Evolutionary conservation across 2,113 vertebrate species (phyloP), one percentile per base, ranked within the genome.

Genomic region (Abramis brama): DNA sequence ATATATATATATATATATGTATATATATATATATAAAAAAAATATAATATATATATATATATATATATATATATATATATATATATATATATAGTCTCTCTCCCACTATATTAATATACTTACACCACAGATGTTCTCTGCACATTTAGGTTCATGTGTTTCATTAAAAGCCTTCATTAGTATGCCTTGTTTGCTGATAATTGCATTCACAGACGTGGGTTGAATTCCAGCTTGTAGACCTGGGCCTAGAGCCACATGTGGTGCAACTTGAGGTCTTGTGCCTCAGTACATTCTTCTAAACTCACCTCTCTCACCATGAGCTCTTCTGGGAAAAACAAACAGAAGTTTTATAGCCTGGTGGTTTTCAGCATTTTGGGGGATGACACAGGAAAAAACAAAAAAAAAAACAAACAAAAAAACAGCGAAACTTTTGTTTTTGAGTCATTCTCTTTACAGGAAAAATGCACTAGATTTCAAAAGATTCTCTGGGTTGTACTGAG

Each of bases 141-240:
- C 45, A 19, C 55, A 43, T n/a, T 78, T 68, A 55, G 78, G 55
- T 82, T 62, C 80, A 5, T 82, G 86, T 79, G 47, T 79, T 86
- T 87, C 19, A 57, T 57, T 57, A 57, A 82, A 85, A 70, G 25
- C 19, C 6, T 57, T 57, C 55, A 23, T 57, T 23, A 45, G 78
- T 25, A 30, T 82, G 77, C 74, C 73, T 87, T 82, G 84, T 90
- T 86, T 81, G 55, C 89, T 52, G 83, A 82, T 93, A 83, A 95
- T 95, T 88, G 78, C 60, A 84, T 89, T 70, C 88, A 78, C 94
- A 95, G 94, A 94, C 93, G 94, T 88, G 79, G 78, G 74, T 87
- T 84, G 78, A 89, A 91, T 94, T 94, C 93, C 90, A 90, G 55
- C 12, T 39, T 85, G 66, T 6, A 33, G 74, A 80, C 71, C 85